A percentile compares a stretch with the other conserved stretches of the same genome.
These are phyloP conservation scores for Clarias magur DNA, from an alignment of 2,113 vertebrate species.

Conservation along the genomic window DNA sequence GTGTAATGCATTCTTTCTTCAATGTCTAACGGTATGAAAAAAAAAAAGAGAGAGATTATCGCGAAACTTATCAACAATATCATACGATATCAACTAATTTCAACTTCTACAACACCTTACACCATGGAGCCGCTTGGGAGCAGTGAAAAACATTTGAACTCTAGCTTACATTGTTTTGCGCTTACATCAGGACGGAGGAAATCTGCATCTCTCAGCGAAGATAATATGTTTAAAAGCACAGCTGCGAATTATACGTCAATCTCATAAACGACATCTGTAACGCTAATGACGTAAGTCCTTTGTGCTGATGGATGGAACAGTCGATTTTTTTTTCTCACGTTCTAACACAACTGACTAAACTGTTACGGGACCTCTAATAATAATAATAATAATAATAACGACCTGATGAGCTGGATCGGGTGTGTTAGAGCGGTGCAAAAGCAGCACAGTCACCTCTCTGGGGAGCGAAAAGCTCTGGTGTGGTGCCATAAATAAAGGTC, in stretches of 20 bases:
- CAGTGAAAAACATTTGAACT: neutral
- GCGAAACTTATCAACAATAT: too few species aligned
- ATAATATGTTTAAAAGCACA: neutral
- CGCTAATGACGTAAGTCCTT: neutral
- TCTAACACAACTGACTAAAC: neutral
- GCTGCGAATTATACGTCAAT: neutral
- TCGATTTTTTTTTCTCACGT: too few species aligned
- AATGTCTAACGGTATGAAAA: neutral
- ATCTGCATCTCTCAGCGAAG: neutral
- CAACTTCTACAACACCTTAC: neutral
- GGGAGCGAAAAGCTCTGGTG: neutral
- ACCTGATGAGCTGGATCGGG: neutral
- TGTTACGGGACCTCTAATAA: neutral
- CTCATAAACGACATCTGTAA: neutral
- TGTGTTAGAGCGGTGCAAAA: neutral
- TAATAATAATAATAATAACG: neutral
- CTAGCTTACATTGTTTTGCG: neutral
- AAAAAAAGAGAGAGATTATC: neutral
- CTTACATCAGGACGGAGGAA: conserved; percentile 1
- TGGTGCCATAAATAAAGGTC: neutral
- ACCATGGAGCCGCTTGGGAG: neutral
- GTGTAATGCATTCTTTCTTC: neutral
- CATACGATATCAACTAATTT: neutral
- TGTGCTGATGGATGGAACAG: neutral
- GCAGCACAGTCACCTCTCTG: neutral